Evolutionary conservation across 1,140 invertebrate species (phyloP), one percentile per base, ranked within the genome.

Genomic region (Penaeus vannamei): DNA sequence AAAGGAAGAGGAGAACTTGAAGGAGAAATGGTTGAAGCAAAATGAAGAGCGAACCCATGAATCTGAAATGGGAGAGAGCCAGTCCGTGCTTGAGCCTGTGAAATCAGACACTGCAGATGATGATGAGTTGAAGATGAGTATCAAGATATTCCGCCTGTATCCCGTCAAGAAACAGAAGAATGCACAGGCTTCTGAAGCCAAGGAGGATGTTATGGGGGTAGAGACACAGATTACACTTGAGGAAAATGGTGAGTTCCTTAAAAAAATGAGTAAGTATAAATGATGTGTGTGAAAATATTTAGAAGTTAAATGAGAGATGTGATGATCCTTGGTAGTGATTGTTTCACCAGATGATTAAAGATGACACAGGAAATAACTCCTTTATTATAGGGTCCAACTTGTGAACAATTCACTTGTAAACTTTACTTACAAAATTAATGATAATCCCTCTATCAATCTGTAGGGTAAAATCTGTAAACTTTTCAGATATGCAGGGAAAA

Each of bases 201-300:
- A 76, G 36, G 85, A 80, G 42, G 86, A 83, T 61, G 46, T 88
- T 29, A 83, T 88, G 80, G 86, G 83, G 64, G 86, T 88, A 36
- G 86, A 88, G 64, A 88, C 86, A 23, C 62, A 88, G 80, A 88
- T 88, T 46, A 88, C 86, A 29, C 60, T 88, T 22, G 86, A 88
- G 42, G 86, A 88, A 83, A 83, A 53, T 72, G 86, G 86, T 88
- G 26, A 76, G 69, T 61, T 17, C 26, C 14, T 53, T 53, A 17
- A 53, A 53, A 12, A 14, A 14, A 17, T 1, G 17, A 53, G 22
- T 84, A 32, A 29, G 8, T 42, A 46, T 61, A 19, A 26, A 22
- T 42, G 36, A 26, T 72, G 60, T 2, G 23, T 72, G 23, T 53
- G 2, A 76, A 64, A 29, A 2, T 36, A 12, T 46, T 29, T 59